Evolutionary conservation across 2,888 invertebrate species (phyloP), one percentile per base, ranked within the genome.

Genomic region (Ormyrus thymus): DNA sequence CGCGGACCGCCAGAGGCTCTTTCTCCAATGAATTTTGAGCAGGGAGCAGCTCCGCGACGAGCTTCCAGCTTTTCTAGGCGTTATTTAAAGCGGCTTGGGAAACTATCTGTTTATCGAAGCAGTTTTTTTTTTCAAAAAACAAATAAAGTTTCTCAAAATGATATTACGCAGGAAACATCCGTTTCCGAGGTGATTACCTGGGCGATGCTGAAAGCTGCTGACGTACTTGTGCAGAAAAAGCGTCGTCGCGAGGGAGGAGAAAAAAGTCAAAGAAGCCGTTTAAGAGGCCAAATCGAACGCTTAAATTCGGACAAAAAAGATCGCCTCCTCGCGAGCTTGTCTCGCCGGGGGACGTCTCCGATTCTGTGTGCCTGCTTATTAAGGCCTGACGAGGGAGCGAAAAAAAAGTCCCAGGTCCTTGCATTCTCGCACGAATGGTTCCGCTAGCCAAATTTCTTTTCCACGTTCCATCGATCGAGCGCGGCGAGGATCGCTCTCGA

Each of bases 361-460:
- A 29, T 29, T 29, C 3, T 50, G 5, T 51, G 15, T 58, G 59
- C 53, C 77, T 71, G 51, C 65, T 65, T 65, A 76, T 72, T 61
- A 74, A 56, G 64, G 15, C 59, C 13, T 7, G 61, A 65, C 65
- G 11, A 45, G 11, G 29, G 11, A 68, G n/a, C 53, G 53, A 79
- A 68, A 78, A 79, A 79, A 78, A 58, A 64, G 68, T 29, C 29
- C 29, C 29, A 4, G 72, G 78, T 81, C 81, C 82, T 80, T 82
- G 81, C 78, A 81, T 82, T 83, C 83, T 68, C 69, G 82, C 81
- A 79, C 81, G 81, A 82, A 76, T 65, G 73, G 78, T 83, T 82
- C 78, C 80, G 75, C 78, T 78, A 79, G 70, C 81, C 80, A 71
- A 83, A 83, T 81, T 81, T 82, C 80, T 81, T 72, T 65, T 71